Evolutionary conservation across 2,797 vertebrate genomes (phyloP), one percentile per base, ranked within the genome.

Genomic region (Pangasius krempfi): DNA sequence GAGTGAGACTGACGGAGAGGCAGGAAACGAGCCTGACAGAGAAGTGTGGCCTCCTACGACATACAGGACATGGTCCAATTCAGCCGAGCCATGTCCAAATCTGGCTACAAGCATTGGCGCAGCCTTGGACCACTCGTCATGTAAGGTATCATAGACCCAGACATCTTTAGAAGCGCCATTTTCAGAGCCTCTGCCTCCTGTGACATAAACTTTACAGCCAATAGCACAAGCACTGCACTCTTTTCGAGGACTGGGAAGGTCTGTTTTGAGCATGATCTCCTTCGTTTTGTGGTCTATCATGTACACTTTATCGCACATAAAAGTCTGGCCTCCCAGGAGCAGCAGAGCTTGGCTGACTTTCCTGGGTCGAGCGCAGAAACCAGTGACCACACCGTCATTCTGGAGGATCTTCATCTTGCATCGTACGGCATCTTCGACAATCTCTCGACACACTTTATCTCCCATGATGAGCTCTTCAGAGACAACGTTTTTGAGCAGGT

Each of bases 291-390:
- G 96, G 92, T 97, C 97, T 0, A 97, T 97, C 93, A 96, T 92
- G 92, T 97, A 97, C 47, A 97, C 94, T 92, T 97, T 97, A 90
- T 97, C 97, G 33, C 97, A 97, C 97, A 97, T 97, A 91, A 97
- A 97, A 0, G 97, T 97, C 92, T 97, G 97, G 10, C 97, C 97
- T 20, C 97, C 97, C 73, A 97, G 94, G 72, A 97, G 96, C 81
- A 97, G 92, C 85, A 97, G 93, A 16, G 96, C 97, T 88, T 97
- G 97, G 92, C 95, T 97, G 40, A 97, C 96, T 90, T 97, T 97
- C 9, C 97, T 92, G 0, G 97, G 97, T 50, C 95, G 94, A 0
- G 97, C 97, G 5, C 97, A 97, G 92, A 97, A 97, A 6, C 97
- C 96, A 0, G 97, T 97, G 5, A 97, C 97, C 0, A 97, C 95